Conservation (phyloP, 2,113 vertebrate genomes). For the Etheostoma cragini region DNA sequence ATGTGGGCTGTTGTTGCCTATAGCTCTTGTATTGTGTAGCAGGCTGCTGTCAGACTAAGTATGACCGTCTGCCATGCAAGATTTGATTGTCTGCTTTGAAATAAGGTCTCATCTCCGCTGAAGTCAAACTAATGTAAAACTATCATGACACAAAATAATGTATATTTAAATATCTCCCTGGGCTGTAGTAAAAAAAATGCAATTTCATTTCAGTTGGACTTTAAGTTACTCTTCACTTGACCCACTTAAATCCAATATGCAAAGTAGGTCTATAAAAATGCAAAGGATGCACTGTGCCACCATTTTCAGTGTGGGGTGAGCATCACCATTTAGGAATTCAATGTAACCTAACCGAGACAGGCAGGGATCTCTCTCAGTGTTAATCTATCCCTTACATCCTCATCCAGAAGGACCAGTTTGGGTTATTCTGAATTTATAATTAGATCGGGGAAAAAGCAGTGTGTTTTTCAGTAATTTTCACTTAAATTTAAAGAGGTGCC, state of each 20-base stretch:
- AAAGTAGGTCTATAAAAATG: slow-evolving; percentile 73
- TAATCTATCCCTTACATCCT: slow-evolving; percentile 16
- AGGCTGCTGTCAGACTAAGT: neutral
- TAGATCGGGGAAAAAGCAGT: neutral
- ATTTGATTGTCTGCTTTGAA: neutral
- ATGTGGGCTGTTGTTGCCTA: neutral
- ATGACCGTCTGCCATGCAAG: neutral
- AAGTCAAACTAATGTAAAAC: too few species aligned
- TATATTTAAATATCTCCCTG: neutral
- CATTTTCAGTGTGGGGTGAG: slow-evolving; percentile 67
- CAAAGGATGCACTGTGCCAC: slow-evolving; percentile 62
- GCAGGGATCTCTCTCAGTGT: slow-evolving; percentile 35
- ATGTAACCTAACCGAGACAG: slow-evolving; percentile 50
- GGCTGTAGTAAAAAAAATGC: neutral
- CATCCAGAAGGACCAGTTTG: neutral
- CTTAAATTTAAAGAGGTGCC: neutral
- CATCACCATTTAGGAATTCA: slow-evolving; percentile 69
- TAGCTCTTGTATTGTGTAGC: neutral
- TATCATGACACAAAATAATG: neutral
- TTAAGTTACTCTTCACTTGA: slow-evolving; percentile 52
- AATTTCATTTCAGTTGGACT: slow-evolving; percentile 11
- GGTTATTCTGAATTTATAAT: slow-evolving; percentile 11
- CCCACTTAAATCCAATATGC: slow-evolving; percentile 71
- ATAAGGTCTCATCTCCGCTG: neutral
- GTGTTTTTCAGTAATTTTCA: neutral